Percentiles rank a stretch among this genome's conserved stretches.
phyloP scores from a whole-genome alignment of 1,140 invertebrate species.

The Aricia agestis region DNA sequence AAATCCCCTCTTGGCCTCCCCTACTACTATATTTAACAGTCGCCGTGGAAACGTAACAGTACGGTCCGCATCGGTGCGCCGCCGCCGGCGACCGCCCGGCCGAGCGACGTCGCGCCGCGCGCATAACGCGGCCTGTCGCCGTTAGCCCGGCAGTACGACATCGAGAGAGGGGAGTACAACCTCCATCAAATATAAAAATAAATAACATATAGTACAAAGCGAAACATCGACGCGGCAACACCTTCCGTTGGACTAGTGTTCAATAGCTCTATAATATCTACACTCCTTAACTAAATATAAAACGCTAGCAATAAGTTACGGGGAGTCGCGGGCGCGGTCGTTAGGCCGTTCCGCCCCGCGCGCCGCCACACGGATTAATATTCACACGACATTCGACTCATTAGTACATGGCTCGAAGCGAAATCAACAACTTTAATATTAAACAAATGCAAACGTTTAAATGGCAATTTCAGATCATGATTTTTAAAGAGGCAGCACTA shows the following conservation, averaged over 20 bases:
- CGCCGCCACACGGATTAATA: background rate
- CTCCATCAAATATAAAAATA: slow-evolving; percentile 66
- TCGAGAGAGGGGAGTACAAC: slow-evolving; percentile 53
- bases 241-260: slow-evolving; percentile 71
- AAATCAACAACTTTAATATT: slow-evolving; percentile 9
- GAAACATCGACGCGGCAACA: slow-evolving; percentile 71
- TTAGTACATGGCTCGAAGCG: slow-evolving; percentile 31
- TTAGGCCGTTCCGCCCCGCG: slow-evolving; percentile 30
- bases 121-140: no score
- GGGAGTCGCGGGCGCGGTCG: slow-evolving; percentile 31
- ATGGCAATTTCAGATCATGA: slow-evolving; percentile 25
- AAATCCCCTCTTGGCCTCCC: no score
- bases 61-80: background rate
- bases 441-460: slow-evolving; percentile 22
- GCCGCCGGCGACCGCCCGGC: no score
- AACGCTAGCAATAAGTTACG: slow-evolving; percentile 41
- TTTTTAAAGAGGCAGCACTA: slow-evolving; percentile 10
- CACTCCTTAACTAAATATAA: slow-evolving; percentile 43
- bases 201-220: slow-evolving; percentile 73
- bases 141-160: slow-evolving; percentile 29
- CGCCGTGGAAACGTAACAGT: background rate
- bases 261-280: slow-evolving; percentile 68
- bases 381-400: slow-evolving; percentile 1
- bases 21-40: background rate
- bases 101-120: no score